phyloP scores from a whole-genome alignment of 2,888 invertebrate species.

The Silvanus unidentatus region DNA sequence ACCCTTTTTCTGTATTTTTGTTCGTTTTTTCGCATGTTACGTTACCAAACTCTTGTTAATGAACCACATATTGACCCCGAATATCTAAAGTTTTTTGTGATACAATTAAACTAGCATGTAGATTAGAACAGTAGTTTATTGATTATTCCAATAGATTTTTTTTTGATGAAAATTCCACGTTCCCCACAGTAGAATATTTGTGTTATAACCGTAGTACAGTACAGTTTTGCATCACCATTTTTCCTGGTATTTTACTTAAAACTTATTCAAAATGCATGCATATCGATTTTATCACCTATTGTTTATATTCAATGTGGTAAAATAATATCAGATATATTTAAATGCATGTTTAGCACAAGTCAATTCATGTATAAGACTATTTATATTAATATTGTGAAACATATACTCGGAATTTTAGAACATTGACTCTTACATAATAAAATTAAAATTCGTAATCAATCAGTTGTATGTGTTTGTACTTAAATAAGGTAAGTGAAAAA shows the following conservation, averaged over 20 bases:
- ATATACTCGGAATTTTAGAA: no score
- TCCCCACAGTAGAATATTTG: no score
- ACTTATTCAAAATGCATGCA: conserved; percentile 19
- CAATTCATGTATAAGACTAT: conserved; percentile 26
- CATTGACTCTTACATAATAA: no score
- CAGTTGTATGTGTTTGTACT: no score
- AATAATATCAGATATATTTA: conserved; percentile 20
- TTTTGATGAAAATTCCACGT: neutral
- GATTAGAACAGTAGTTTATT: neutral
- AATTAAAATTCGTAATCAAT: no score
- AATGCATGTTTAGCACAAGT: conserved; percentile 19
- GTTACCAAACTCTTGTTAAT: neutral
- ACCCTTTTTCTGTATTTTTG: neutral
- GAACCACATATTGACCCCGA: neutral
- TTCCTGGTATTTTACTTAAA: neutral
- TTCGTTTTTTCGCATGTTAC: neutral
- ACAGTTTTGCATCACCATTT: no score
- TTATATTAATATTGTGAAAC: neutral
- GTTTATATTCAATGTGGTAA: conserved; percentile 24
- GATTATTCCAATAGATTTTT: neutral
- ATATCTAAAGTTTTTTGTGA: conserved; percentile 6
- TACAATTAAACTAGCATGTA: conserved; percentile 5
- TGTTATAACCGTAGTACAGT: no score
- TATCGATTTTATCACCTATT: conserved; percentile 19
- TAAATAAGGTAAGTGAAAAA: no score